A percentile compares a stretch with the other conserved stretches of the same genome.
Conservation (phyloP, 2,113 vertebrate genomes). For the Lepus europaeus region DNA sequence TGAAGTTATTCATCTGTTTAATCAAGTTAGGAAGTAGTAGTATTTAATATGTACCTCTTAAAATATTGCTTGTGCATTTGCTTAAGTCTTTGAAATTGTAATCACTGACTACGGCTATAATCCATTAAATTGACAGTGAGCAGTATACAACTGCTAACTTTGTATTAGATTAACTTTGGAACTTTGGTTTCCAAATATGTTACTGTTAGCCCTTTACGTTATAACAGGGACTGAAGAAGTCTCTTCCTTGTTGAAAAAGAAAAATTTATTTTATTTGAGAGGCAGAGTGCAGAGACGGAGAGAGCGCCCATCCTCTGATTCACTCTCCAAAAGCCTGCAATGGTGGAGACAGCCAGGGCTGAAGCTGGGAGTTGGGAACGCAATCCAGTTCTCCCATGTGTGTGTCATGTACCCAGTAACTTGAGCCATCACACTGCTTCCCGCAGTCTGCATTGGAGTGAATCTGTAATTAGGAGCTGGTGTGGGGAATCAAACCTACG, state of each 20-base stretch:
- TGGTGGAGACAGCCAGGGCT: too few relatives aligned
- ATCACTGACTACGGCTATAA: background rate
- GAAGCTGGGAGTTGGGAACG: too few relatives aligned
- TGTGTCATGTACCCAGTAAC: too few relatives aligned
- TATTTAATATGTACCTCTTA: constrained; percentile 69
- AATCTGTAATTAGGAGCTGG: too few relatives aligned
- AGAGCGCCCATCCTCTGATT: too few relatives aligned
- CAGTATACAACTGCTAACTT: constrained; percentile 59
- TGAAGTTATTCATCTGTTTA: constrained; percentile 63
- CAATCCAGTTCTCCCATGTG: too few relatives aligned
- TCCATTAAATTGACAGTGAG: constrained; percentile 57
- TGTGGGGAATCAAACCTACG: too few relatives aligned
- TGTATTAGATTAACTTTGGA: background rate
- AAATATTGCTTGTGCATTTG: constrained; percentile 51
- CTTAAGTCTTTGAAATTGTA: constrained; percentile 57
- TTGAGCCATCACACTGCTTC: too few relatives aligned
- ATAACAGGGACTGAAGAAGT: background rate
- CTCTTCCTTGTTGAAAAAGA: constrained; percentile 18
- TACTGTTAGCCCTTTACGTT: background rate
- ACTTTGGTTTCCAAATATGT: constrained; percentile 15
- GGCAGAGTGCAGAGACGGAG: too few relatives aligned
- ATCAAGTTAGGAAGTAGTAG: constrained; percentile 59
- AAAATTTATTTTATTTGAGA: too few relatives aligned
- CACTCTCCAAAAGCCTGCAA: too few relatives aligned
- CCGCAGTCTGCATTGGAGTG: too few relatives aligned